These are phyloP conservation scores for Araneus ventricosus DNA, from an alignment of 1,140 invertebrate genomes.

Conservation along the genomic window DNA sequence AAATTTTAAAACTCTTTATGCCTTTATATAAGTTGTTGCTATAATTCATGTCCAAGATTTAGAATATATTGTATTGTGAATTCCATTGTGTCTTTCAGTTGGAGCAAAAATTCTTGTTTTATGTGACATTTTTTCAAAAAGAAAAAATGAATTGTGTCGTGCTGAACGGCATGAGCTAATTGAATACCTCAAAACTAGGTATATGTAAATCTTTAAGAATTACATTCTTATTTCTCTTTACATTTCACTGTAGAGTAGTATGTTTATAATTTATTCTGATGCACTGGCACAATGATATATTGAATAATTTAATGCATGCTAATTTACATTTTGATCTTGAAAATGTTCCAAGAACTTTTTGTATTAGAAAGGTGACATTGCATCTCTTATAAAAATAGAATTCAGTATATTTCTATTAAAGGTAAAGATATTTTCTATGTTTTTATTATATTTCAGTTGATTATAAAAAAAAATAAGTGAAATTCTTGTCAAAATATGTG, in stretches of 20 bases:
- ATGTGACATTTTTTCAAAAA: slow-evolving; percentile 84
- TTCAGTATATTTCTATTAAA: too few relatives aligned
- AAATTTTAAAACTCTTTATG: not conserved
- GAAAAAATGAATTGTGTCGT: slow-evolving; percentile 82
- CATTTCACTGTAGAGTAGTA: not conserved
- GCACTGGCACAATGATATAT: not conserved
- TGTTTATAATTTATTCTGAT: not conserved
- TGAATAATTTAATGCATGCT: not conserved
- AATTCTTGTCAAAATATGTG: too few relatives aligned
- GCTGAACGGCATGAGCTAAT: slow-evolving; percentile 85
- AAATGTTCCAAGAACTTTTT: not conserved
- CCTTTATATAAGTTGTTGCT: not conserved
- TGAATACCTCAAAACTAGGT: slow-evolving; percentile 84
- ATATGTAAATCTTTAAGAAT: slow-evolving; percentile 74
- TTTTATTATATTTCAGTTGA: too few relatives aligned
- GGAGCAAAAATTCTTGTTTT: slow-evolving; percentile 83
- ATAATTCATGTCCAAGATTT: slow-evolving; percentile 25
- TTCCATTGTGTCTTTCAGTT: slow-evolving; percentile 77
- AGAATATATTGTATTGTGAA: slow-evolving; percentile 41
- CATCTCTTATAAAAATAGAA: too few relatives aligned
- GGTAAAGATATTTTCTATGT: too few relatives aligned
- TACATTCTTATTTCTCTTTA: not conserved
- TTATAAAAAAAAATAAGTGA: too few relatives aligned
- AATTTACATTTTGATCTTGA: not conserved
- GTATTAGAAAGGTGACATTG: too few relatives aligned